Percentiles rank a stretch among this genome's conserved stretches.
Evolutionary conservation across 2,113 vertebrate genomes (phyloP).

Genomic region (Megalops atlanticus): DNA sequence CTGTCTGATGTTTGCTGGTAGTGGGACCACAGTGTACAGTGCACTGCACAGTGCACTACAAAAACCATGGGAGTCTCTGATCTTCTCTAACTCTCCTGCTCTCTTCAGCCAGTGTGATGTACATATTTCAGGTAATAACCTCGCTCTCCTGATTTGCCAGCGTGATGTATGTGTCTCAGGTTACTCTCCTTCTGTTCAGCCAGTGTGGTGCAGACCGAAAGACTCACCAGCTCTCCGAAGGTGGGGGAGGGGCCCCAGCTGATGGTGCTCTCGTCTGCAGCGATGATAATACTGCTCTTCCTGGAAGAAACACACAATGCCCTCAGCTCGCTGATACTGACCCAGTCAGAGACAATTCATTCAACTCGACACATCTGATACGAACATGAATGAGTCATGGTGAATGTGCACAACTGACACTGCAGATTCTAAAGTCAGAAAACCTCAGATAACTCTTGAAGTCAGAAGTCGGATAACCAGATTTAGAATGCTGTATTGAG

Average conservation of each 20-base stretch:
- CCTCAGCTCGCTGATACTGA: background rate
- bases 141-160: no score
- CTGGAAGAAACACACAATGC: conserved; percentile 56
- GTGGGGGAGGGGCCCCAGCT: conserved; percentile 94
- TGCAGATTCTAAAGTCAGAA: background rate
- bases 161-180: background rate
- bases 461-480: no score
- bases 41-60: no score
- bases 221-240: conserved; percentile 90
- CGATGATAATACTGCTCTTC: conserved; percentile 93
- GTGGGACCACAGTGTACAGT: no score
- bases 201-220: background rate
- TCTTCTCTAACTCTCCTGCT: no score
- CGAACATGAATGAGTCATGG: background rate
- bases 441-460: no score
- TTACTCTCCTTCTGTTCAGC: background rate
- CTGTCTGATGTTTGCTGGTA: no score
- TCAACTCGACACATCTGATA: background rate
- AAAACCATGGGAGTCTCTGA: no score
- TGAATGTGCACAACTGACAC: background rate
- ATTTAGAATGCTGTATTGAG: background rate
- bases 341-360: background rate
- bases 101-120: no score
- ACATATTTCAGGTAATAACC: no score
- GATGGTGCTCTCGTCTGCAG: conserved; percentile 94